Conservation (phyloP, 2,888 invertebrate species). For the Suillia variegata region DNA sequence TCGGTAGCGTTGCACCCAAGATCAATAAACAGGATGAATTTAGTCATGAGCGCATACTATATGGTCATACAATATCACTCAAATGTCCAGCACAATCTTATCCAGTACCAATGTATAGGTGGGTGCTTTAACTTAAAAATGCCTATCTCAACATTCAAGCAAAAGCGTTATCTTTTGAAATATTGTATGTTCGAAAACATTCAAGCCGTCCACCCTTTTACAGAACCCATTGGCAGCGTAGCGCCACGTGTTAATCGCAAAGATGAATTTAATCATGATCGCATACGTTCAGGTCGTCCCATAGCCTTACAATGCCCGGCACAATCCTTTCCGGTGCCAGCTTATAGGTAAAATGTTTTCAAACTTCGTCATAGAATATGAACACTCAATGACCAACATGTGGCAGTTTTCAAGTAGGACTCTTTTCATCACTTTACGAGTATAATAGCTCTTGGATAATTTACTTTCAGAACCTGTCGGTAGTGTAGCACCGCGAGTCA, state of each 20-base stretch:
- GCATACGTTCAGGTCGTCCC: constrained; percentile 50
- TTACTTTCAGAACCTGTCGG: constrained; percentile 60
- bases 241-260: constrained; percentile 65
- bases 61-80: constrained; percentile 65
- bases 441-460: background rate
- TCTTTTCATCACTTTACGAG: too few relatives aligned
- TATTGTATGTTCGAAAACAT: too few relatives aligned
- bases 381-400: constrained; percentile 27
- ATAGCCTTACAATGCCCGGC: constrained; percentile 74
- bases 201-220: constrained; percentile 1
- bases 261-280: constrained; percentile 59
- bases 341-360: constrained; percentile 62
- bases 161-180: background rate
- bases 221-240: constrained; percentile 64
- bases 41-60: constrained; percentile 36
- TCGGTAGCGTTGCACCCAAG: constrained; percentile 64
- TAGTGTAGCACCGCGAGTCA: constrained; percentile 68
- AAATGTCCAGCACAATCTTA: constrained; percentile 79
- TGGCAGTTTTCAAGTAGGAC: constrained; percentile 6
- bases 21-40: constrained; percentile 65
- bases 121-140: constrained; percentile 1
- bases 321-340: constrained; percentile 72
- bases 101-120: constrained; percentile 77
- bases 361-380: background rate
- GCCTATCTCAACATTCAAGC: constrained; percentile 11